These are phyloP conservation scores for Rutpela maculata DNA, from an alignment of 2,888 invertebrate species.

Conservation along the genomic window DNA sequence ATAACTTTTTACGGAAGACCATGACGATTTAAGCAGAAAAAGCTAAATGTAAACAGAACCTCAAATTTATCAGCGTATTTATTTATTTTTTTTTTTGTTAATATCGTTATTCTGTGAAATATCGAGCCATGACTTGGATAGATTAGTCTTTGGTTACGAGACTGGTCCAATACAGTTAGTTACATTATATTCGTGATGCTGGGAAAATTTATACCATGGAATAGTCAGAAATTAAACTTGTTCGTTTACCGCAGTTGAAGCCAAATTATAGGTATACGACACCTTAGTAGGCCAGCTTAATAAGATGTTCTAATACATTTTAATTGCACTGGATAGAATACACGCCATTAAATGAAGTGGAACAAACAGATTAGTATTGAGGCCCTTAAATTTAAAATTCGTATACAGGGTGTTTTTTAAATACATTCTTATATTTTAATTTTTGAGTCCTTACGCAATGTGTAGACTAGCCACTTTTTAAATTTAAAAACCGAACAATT, in stretches of 20 bases:
- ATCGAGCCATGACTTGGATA: not conserved
- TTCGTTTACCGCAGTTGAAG: not conserved
- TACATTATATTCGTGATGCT: not conserved
- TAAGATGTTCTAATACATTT: too few relatives aligned
- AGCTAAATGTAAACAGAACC: not conserved
- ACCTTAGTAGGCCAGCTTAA: too few relatives aligned
- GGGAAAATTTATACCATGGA: not conserved
- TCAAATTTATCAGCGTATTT: slow-evolving; percentile 7
- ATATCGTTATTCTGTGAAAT: not conserved
- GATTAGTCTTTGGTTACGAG: not conserved
- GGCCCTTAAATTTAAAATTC: too few relatives aligned
- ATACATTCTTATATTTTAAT: too few relatives aligned
- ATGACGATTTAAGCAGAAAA: not conserved
- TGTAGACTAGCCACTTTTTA: too few relatives aligned
- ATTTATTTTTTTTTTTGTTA: not conserved
- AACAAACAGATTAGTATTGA: too few relatives aligned
- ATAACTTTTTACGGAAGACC: slow-evolving; percentile 34
- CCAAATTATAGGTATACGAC: not conserved
- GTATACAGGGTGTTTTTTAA: too few relatives aligned
- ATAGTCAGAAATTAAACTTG: not conserved
- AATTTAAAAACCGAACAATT: too few relatives aligned
- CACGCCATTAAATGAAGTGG: too few relatives aligned
- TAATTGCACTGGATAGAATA: too few relatives aligned
- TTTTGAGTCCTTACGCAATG: too few relatives aligned
- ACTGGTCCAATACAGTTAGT: not conserved